Conservation (phyloP, 2,113 vertebrate genomes). For the Irena cyanogastra region DNA sequence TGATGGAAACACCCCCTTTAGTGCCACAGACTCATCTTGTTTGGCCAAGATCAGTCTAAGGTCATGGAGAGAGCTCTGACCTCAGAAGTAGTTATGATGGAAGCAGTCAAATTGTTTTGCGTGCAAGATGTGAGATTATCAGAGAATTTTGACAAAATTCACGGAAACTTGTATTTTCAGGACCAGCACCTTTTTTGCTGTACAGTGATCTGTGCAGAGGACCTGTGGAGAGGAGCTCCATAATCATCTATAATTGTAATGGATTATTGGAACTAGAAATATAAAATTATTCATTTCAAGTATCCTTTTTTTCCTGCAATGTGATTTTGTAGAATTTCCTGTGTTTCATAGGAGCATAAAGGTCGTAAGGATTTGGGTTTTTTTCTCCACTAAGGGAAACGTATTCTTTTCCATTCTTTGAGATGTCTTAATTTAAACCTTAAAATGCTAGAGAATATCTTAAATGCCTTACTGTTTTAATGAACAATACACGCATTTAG, state of each 20-base stretch:
- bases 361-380: rapidly evolving
- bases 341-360: neutral
- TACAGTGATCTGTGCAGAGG: neutral
- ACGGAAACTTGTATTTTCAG: neutral
- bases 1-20: neutral
- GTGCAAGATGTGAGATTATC: neutral
- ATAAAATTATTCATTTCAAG: neutral
- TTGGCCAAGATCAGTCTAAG: neutral
- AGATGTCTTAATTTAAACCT: neutral
- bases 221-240: neutral
- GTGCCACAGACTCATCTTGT: neutral
- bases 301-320: neutral
- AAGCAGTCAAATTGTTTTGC: neutral
- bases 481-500: neutral
- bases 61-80: neutral
- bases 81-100: neutral
- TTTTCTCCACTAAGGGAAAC: neutral
- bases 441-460: neutral
- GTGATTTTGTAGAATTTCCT: neutral
- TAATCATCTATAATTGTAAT: neutral
- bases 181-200: neutral
- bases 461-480: neutral
- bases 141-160: neutral
- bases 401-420: neutral
- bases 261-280: neutral